Conservation (phyloP, 2,888 invertebrate genomes). For the Pristionchus entomophagus region DNA sequence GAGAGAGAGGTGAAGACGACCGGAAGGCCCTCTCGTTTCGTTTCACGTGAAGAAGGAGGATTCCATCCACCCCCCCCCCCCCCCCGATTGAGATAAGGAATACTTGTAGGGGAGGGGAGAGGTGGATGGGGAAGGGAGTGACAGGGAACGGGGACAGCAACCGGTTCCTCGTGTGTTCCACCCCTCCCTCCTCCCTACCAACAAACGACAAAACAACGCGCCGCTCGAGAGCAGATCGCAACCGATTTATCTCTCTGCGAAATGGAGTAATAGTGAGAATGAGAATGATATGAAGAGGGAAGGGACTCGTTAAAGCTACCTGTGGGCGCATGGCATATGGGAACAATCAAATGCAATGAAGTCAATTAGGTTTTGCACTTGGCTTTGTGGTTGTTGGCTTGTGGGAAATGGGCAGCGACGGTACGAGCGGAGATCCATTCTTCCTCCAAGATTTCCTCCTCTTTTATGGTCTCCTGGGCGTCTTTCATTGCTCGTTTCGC, state of each 20-base stretch:
- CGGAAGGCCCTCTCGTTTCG: too few relatives aligned
- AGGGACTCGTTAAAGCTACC: background rate
- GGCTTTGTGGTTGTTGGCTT: background rate
- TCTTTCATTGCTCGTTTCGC: slow-evolving; percentile 40
- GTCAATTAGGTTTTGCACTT: background rate
- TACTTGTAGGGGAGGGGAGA: background rate
- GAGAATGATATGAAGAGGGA: background rate
- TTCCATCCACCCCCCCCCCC: background rate
- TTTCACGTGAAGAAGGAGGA: too few relatives aligned
- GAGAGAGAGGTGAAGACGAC: background rate
- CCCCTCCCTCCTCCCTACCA: background rate
- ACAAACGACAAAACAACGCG: slow-evolving; percentile 21
- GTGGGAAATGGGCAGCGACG: background rate
- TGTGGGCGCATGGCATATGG: background rate
- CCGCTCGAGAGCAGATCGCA: slow-evolving; percentile 29
- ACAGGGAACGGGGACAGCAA: background rate
- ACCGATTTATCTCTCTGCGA: slow-evolving; percentile 16
- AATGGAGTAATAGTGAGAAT: background rate
- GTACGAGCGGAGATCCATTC: slow-evolving; percentile 2
- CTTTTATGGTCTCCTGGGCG: slow-evolving; percentile 37
- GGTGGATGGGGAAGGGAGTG: background rate
- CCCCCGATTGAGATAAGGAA: background rate
- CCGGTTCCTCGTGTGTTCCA: slow-evolving; percentile 20
- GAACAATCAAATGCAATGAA: background rate
- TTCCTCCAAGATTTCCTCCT: slow-evolving; percentile 22